phyloP scores from a whole-genome alignment of 2,888 invertebrate genomes.

The Orthosia incerta region DNA sequence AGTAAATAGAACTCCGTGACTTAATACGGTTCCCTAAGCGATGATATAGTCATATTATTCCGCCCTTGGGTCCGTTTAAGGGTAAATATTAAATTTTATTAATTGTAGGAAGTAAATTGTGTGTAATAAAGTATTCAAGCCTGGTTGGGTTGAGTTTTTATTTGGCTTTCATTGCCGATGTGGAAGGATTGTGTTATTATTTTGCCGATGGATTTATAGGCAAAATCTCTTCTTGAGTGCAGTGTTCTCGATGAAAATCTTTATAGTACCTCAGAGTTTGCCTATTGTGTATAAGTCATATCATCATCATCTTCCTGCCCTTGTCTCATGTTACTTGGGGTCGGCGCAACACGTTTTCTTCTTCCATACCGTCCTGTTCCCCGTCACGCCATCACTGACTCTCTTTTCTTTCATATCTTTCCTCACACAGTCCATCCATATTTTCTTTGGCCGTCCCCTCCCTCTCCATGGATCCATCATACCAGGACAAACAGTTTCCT shows the following conservation, averaged over 20 bases:
- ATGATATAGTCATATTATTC: conserved; percentile 22
- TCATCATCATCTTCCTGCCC: too few species aligned
- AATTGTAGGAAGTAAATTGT: conserved; percentile 39
- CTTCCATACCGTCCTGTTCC: too few species aligned
- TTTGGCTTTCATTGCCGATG: conserved; percentile 13
- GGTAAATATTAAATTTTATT: conserved; percentile 50
- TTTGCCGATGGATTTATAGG: background rate
- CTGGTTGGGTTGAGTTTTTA: conserved; percentile 3
- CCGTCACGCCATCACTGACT: too few species aligned
- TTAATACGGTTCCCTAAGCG: background rate
- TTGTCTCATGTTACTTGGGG: too few species aligned
- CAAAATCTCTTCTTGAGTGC: background rate
- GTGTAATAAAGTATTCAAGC: conserved; percentile 36
- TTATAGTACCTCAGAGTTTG: too few species aligned
- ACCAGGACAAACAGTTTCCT: too few species aligned
- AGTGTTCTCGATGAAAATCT: background rate
- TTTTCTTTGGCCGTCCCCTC: too few species aligned
- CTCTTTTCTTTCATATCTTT: too few species aligned
- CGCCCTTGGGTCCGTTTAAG: conserved; percentile 19
- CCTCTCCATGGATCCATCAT: too few species aligned
- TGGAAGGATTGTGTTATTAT: background rate
- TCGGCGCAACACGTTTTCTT: too few species aligned
- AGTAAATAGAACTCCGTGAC: conserved; percentile 14
- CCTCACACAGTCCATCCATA: too few species aligned
- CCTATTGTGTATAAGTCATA: too few species aligned